Evolutionary conservation across 2,113 vertebrate genomes (phyloP).

Genomic region (Sander vitreus): DNA sequence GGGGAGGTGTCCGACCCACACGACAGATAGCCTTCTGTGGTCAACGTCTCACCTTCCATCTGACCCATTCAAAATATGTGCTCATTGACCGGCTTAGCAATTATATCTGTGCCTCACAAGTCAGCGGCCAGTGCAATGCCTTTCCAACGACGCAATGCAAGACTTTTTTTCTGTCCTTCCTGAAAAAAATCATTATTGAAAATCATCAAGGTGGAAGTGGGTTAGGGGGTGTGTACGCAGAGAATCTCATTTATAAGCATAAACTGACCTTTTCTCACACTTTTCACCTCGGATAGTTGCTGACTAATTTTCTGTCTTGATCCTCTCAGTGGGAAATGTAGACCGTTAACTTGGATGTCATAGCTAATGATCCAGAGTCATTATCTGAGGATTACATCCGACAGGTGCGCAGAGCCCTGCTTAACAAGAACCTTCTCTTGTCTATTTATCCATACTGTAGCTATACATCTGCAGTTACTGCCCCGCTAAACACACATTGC

Average conservation of each 20-base stretch:
- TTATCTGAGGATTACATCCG: slow-evolving; percentile 73
- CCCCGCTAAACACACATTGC: slow-evolving; percentile 25
- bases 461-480: slow-evolving; percentile 33
- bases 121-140: neutral
- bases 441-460: slow-evolving; percentile 40
- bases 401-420: slow-evolving; percentile 71
- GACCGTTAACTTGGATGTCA: slow-evolving; percentile 45
- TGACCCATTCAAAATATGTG: slow-evolving; percentile 30
- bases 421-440: slow-evolving; percentile 40
- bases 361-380: slow-evolving; percentile 61
- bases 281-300: slow-evolving; percentile 35
- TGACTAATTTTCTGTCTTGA: slow-evolving; percentile 32
- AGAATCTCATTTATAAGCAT: slow-evolving; percentile 17
- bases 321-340: slow-evolving; percentile 55
- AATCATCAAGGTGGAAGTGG: slow-evolving; percentile 16
- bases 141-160: slow-evolving; percentile 1
- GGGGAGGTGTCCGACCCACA: slow-evolving; percentile 43
- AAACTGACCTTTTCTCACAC: slow-evolving; percentile 45
- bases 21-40: slow-evolving; percentile 31
- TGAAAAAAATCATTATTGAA: slow-evolving; percentile 50
- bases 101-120: slow-evolving; percentile 32
- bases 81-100: slow-evolving; percentile 19
- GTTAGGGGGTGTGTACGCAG: neutral
- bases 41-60: slow-evolving; percentile 40
- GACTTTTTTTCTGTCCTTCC: neutral